These are phyloP conservation scores for Diorhabda sublineata DNA, from an alignment of 1,140 invertebrate species.

Conservation along the genomic window DNA sequence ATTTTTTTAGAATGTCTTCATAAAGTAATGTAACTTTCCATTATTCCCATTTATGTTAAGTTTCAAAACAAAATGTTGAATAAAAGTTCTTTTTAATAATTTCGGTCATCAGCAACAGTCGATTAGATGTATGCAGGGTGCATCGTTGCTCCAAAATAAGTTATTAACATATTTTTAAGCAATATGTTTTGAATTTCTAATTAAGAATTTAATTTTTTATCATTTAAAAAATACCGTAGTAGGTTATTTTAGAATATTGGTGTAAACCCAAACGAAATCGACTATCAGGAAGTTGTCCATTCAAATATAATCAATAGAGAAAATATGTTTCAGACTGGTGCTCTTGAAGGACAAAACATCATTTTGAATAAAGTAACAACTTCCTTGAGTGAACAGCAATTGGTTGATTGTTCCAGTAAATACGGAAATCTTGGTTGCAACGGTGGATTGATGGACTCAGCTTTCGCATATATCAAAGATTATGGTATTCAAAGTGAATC, in stretches of 20 bases:
- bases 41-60: neutral
- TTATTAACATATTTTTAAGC: neutral
- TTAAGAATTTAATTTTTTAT: neutral
- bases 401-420: constrained; percentile 77
- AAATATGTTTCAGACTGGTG: constrained; percentile 67
- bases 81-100: neutral
- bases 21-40: neutral
- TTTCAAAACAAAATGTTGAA: neutral
- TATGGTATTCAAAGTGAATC: constrained; percentile 85
- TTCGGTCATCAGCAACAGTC: too few species aligned
- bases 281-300: neutral
- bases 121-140: neutral
- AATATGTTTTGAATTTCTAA: neutral
- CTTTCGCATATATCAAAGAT: constrained; percentile 91
- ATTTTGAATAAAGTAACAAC: constrained; percentile 77
- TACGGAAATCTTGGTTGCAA: constrained; percentile 11
- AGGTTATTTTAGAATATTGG: neutral
- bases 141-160: neutral
- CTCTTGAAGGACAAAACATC: constrained; percentile 93
- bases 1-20: neutral
- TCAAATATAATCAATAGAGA: neutral
- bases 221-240: neutral
- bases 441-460: constrained; percentile 89
- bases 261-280: neutral
- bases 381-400: constrained; percentile 93